phyloP scores from a whole-genome alignment of 2,797 vertebrate genomes.

The Meda fulgida region DNA sequence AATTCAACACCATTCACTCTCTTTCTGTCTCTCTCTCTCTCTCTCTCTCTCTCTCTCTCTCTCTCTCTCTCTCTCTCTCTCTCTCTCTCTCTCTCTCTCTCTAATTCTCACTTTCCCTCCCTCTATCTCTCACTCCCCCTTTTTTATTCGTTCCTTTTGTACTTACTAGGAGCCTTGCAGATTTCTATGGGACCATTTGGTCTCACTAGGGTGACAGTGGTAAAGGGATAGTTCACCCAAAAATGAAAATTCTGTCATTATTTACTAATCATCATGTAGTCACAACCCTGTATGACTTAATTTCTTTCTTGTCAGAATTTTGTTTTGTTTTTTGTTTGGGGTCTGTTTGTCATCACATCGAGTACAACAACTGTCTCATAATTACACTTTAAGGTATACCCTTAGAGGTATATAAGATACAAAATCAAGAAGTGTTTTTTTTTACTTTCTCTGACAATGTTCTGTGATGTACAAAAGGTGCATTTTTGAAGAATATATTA shows the following conservation, averaged over 20 bases:
- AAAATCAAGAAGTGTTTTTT: not conserved
- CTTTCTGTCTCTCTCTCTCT: not conserved
- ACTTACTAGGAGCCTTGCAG: conserved; percentile 31
- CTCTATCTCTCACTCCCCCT: conserved; percentile 13
- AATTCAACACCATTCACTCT: conserved; percentile 21
- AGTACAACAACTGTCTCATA: not conserved
- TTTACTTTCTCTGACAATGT: not conserved
- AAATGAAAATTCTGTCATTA: not conserved
- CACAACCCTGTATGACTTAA: not conserved
- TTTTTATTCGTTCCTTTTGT: not conserved
- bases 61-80: not conserved
- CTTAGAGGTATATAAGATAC: not conserved
- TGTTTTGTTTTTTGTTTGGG: no score
- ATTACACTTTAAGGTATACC: not conserved
- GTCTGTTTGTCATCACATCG: not conserved
- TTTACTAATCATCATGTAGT: not conserved
- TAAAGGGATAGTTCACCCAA: conserved; percentile 58
- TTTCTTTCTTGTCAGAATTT: not conserved
- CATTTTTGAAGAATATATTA: not conserved
- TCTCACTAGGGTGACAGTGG: conserved; percentile 40
- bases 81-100: conserved; percentile 10
- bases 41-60: not conserved
- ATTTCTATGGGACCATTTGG: conserved; percentile 45
- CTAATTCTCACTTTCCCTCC: conserved; percentile 12
- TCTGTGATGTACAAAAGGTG: not conserved